Base-by-base conservation (phyloP, 2,888 invertebrate species). In the Pristionchus exspectatus region DNA sequence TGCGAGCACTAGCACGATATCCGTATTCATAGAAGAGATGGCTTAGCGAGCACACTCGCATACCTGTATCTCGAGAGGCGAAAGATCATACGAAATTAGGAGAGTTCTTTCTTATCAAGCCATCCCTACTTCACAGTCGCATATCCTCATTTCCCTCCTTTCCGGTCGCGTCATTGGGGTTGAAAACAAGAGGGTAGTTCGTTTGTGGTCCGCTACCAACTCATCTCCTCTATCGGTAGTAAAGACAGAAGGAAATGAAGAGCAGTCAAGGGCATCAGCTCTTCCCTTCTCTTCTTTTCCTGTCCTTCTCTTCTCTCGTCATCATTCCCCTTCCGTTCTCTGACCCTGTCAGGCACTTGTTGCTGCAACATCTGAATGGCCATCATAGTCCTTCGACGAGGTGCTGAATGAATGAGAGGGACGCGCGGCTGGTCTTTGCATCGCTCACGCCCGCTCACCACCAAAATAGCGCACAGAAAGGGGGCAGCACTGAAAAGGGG, bases 401-500 rank as follows among this genome's bases (percentile, higher is more conserved):
- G 16, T 9, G 24, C 56, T 12, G 24, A 18, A 69, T 69, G 87
- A 18, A 56, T 44, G 24, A 30, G 27, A 54, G 21, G 50, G 59
- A 10, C 44, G 44, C 44, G 44, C 44, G 44, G 44, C 54, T 84
- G 56, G 30, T 56, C 83, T 56, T 81, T 50, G 83, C 83, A 83
- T 83, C 50, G n/a, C 27, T 56, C 54, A 83, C 54, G 12, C 38
- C 2, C 74, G 4, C 59, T 16, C 59, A 5, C 24, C 27, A 14
- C 63, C 33, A 85, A 63, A 85, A 85, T 56, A 63, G 85, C 59
- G 50, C 50, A 50, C 24, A 50, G 54, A 56, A 85, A 63, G 85
- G 86, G 66, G 87, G 50, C 27, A 21, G 50, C 50, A 30, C 21
- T 63, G 38, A 30, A 44, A 33, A 18, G 14, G 38, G 33, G 30